Evolutionary conservation across 2,888 invertebrate genomes (phyloP).

Genomic region (Clitarchus hookeri): DNA sequence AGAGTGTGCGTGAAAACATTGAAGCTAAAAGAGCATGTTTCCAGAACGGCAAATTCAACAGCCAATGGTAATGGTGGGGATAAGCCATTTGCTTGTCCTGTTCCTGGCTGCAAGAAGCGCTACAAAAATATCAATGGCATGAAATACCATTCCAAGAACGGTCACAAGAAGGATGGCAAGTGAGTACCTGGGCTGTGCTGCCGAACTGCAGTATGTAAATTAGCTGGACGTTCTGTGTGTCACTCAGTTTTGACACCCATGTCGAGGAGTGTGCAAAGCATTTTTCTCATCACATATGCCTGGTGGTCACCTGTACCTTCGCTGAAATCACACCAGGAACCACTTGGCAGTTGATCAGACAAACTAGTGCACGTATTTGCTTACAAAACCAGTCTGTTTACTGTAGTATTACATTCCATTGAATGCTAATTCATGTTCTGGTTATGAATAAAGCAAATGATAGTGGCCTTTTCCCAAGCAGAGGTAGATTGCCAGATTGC

Average conservation of each 20-base stretch:
- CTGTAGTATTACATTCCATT: no score
- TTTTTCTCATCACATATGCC: not conserved
- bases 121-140: conserved; percentile 90
- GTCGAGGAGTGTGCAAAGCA: not conserved
- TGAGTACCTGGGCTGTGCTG: conserved; percentile 56
- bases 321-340: not conserved
- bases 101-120: conserved; percentile 83
- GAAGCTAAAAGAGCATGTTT: conserved; percentile 33
- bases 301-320: no score
- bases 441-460: no score
- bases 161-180: conserved; percentile 84
- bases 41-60: conserved; percentile 46
- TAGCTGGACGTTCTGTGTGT: not conserved
- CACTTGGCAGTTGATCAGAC: not conserved
- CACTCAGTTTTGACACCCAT: not conserved
- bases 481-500: no score
- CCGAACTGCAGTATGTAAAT: conserved; percentile 6
- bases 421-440: no score
- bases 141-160: conserved; percentile 86
- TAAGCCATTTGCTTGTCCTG: conserved; percentile 83
- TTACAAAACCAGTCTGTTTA: no score
- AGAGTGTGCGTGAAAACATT: not conserved
- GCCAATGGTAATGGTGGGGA: conserved; percentile 50
- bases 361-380: no score
- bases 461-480: no score